Conservation (phyloP, 2,888 invertebrate species). For the Lobophora halterata region DNA sequence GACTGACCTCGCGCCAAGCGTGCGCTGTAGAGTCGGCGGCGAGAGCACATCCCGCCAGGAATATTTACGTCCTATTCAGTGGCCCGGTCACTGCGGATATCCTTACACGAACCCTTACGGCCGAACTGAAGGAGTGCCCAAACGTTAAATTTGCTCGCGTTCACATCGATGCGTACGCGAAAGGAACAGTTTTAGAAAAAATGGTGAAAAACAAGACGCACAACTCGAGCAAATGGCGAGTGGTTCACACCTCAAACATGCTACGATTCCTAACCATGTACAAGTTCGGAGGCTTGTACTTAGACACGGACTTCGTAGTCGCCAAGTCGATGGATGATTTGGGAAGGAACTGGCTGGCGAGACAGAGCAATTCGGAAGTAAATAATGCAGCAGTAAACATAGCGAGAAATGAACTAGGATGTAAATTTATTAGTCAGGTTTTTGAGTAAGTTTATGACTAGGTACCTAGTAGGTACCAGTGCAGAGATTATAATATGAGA, state of each 20-base stretch:
- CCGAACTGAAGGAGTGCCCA: background rate
- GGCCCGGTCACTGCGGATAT: no score
- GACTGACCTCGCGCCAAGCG: no score
- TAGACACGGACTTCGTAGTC: conserved; percentile 33
- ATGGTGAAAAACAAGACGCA: no score
- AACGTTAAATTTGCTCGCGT: background rate
- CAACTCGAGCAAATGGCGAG: background rate
- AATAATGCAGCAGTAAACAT: background rate
- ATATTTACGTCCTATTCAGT: no score
- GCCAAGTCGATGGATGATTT: conserved; percentile 31
- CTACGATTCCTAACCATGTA: conserved; percentile 23
- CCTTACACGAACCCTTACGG: no score
- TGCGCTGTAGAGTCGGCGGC: no score
- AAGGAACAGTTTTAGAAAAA: background rate
- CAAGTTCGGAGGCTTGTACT: conserved; percentile 34
- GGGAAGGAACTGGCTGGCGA: conserved; percentile 60
- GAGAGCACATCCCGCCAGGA: no score
- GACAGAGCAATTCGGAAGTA: conserved; percentile 35
- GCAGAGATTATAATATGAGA: no score
- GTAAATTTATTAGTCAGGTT: background rate
- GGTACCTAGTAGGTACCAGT: background rate
- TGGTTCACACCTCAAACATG: background rate
- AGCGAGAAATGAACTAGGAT: background rate
- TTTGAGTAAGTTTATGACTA: background rate
- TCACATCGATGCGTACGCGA: background rate